Conservation (phyloP, 2,888 invertebrate genomes). For the Pseudeuparius sepicola region DNA sequence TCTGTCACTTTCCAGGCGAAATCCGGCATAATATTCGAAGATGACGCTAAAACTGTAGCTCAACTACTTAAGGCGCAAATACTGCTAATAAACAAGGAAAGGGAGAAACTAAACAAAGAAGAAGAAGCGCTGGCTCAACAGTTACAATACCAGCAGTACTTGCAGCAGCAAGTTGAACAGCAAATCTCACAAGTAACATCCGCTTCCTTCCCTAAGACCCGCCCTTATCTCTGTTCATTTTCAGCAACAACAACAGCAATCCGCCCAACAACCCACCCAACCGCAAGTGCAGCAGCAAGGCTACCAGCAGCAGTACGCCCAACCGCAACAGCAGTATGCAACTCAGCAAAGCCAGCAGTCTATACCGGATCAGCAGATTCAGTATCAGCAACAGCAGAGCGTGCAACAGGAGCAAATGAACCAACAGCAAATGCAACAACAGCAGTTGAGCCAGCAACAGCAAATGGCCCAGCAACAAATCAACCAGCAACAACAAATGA, state of each 20-base stretch:
- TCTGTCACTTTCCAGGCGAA: slow-evolving; percentile 64
- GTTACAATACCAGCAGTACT: slow-evolving; percentile 46
- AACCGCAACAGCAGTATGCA: slow-evolving; percentile 22
- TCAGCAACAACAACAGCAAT: slow-evolving; percentile 24
- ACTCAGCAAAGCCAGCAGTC: slow-evolving; percentile 19
- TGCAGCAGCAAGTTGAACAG: slow-evolving; percentile 49
- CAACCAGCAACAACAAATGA: slow-evolving; percentile 14
- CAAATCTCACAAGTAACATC: slow-evolving; percentile 31
- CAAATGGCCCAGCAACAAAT: slow-evolving; percentile 12
- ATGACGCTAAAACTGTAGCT: slow-evolving; percentile 84
- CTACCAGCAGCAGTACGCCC: slow-evolving; percentile 20
- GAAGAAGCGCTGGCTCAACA: slow-evolving; percentile 43
- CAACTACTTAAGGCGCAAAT: slow-evolving; percentile 87
- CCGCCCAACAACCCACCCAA: slow-evolving; percentile 25
- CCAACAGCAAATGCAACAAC: slow-evolving; percentile 21
- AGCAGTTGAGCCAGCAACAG: slow-evolving; percentile 21
- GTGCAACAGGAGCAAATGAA: slow-evolving; percentile 17
- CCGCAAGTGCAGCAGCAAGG: slow-evolving; percentile 22
- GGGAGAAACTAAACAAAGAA: slow-evolving; percentile 44
- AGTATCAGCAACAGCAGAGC: slow-evolving; percentile 20
- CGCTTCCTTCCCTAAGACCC: slow-evolving; percentile 42
- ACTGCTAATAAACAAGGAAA: slow-evolving; percentile 54
- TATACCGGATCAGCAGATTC: slow-evolving; percentile 16
- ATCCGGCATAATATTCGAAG: slow-evolving; percentile 89
- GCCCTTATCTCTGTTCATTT: slow-evolving; percentile 22